Percentiles rank a stretch among this genome's conserved stretches.
Evolutionary conservation across 2,888 invertebrate genomes (phyloP).

Genomic region (Napeogenes sylphis): DNA sequence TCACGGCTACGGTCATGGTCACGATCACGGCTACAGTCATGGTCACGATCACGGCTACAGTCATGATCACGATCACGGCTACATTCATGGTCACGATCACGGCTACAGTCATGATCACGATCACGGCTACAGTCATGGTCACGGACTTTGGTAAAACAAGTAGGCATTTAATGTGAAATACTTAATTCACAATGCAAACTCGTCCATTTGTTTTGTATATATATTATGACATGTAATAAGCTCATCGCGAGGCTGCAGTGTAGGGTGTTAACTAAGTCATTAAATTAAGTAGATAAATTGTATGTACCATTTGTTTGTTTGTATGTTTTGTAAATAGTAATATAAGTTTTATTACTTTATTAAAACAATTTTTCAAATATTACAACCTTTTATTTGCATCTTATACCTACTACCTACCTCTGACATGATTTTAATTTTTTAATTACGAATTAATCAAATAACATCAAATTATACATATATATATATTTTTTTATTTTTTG

Average conservation of each 20-base stretch:
- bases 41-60: conserved; percentile 7
- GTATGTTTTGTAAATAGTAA: conserved; percentile 69
- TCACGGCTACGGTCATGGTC: conserved; percentile 29
- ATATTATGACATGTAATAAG: conserved; percentile 50
- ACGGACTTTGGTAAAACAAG: conserved; percentile 40
- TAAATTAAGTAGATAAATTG: conserved; percentile 62
- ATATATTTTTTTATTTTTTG: background rate
- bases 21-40: conserved; percentile 8
- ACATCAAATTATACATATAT: background rate
- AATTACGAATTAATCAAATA: background rate
- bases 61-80: conserved; percentile 29
- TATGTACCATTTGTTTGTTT: conserved; percentile 42
- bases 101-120: conserved; percentile 14
- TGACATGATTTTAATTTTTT: no score
- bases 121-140: conserved; percentile 34
- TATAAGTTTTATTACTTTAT: conserved; percentile 58
- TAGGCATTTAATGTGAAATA: conserved; percentile 21
- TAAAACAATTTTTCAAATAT: conserved; percentile 66
- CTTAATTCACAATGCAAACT: conserved; percentile 44
- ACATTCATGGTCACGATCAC: conserved; percentile 31
- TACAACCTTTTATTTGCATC: conserved; percentile 36
- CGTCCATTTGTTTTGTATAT: conserved; percentile 66
- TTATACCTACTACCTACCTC: background rate
- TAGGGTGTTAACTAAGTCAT: conserved; percentile 78
- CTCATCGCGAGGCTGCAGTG: conserved; percentile 74